These are phyloP conservation scores for Butorides virescens DNA, from an alignment of 2,113 vertebrate genomes.

Conservation along the genomic window DNA sequence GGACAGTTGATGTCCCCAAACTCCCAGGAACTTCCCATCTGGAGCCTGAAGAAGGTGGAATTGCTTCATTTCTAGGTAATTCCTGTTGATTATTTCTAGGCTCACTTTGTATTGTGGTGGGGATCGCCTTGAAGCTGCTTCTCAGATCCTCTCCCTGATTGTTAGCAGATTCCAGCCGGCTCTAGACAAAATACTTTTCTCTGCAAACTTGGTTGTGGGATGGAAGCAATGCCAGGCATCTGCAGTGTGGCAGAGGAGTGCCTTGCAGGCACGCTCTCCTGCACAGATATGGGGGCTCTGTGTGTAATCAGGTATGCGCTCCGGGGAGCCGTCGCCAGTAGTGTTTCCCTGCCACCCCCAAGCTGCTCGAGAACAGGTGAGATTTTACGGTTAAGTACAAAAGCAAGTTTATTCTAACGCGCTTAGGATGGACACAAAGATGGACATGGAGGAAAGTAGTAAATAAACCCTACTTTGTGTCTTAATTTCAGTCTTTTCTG, in stretches of 20 bases:
- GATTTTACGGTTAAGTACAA: not conserved
- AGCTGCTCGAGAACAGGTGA: not conserved
- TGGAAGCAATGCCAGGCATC: slow-evolving; percentile 44
- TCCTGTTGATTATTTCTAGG: not conserved
- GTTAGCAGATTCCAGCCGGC: slow-evolving; percentile 30
- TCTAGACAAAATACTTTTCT: slow-evolving; percentile 53
- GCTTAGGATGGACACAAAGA: not conserved
- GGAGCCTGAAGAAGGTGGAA: not conserved
- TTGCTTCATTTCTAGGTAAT: not conserved
- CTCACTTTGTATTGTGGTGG: not conserved
- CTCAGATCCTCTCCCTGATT: slow-evolving; percentile 23
- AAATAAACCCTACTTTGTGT: not conserved
- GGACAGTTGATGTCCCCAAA: not conserved
- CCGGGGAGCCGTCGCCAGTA: not conserved
- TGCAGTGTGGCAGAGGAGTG: not conserved
- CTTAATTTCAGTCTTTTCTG: not conserved
- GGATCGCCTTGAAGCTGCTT: not conserved
- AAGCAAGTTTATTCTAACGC: not conserved
- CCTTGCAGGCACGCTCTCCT: not conserved
- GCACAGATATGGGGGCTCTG: not conserved
- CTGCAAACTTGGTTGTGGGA: slow-evolving; percentile 29
- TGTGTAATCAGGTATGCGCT: not conserved
- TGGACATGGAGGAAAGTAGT: not conserved
- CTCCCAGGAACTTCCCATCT: not conserved
- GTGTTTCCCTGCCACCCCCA: not conserved